These are phyloP conservation scores for Drosophila ezoana DNA, from an alignment of 2,888 invertebrate genomes.

Conservation along the genomic window DNA sequence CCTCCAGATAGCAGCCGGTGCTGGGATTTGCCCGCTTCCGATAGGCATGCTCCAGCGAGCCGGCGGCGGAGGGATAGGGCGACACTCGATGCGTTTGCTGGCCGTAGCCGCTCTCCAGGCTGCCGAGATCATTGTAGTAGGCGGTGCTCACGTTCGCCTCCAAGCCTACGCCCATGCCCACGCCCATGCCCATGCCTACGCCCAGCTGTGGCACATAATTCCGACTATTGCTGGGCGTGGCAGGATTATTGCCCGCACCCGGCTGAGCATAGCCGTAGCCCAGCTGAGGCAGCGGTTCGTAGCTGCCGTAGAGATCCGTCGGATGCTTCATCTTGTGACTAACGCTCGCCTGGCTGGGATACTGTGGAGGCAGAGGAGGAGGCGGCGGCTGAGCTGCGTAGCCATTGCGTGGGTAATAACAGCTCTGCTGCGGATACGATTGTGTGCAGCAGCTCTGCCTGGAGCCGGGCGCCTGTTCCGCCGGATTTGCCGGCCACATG, in stretches of 20 bases:
- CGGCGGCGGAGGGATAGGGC: conserved; percentile 16
- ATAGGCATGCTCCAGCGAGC: conserved; percentile 62
- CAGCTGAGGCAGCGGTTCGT: conserved; percentile 55
- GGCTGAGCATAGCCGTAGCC: conserved; percentile 50
- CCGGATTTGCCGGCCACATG: conserved; percentile 59
- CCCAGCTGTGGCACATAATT: conserved; percentile 44
- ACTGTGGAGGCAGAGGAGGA: conserved; percentile 29
- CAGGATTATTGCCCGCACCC: conserved; percentile 7
- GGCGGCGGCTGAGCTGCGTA: conserved; percentile 18
- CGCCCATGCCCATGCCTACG: conserved; percentile 23
- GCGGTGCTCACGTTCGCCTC: conserved; percentile 52
- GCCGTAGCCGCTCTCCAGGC: conserved; percentile 62
- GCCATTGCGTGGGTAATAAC: conserved; percentile 70
- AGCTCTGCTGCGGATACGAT: conserved; percentile 71
- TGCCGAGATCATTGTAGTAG: conserved; percentile 76
- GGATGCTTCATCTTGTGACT: conserved; percentile 73
- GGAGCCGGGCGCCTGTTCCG: conserved; percentile 39
- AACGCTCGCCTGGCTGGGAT: conserved; percentile 19
- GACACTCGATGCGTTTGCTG: conserved; percentile 51
- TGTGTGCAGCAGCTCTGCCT: conserved; percentile 80
- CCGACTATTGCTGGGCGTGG: conserved; percentile 23
- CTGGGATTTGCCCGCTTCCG: conserved; percentile 58
- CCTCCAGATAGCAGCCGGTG: conserved; percentile 64
- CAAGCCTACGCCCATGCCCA: conserved; percentile 33
- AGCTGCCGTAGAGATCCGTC: conserved; percentile 76